Evolutionary conservation across 2,888 invertebrate genomes (phyloP), one percentile per base, ranked within the genome.

Genomic region (Linyphia triangularis): DNA sequence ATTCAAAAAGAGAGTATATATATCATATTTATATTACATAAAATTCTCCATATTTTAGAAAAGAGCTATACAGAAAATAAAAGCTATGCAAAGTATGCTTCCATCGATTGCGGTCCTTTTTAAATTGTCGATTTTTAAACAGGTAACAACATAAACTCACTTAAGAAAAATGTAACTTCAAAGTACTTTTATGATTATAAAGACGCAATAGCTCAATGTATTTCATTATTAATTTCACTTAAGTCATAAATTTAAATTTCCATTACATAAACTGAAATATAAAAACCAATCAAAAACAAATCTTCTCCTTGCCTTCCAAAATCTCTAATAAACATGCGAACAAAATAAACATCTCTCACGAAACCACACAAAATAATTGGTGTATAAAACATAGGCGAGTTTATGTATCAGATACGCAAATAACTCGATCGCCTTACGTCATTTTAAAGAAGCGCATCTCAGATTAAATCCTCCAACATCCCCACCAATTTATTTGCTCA

Each of bases 401-500:
- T n/a, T 77, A 3, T 22, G n/a, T n/a, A 33, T 30, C 33, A 70
- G 40, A n/a, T 70, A 13, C 26, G 16, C 43, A 70, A 70, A 73
- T 57, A 51, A 16, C 10, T 19, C 57, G 26, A 26, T 59, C 59
- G 9, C 30, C 9, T 30, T 65, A 43, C 30, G 24, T 33, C 24
- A 61, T 77, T 77, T 59, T 37, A 77, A 37, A 28, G 4, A 22
- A 37, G 26, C 33, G n/a, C n/a, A n/a, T n/a, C n/a, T n/a, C n/a
- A 61, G 75, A 77, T 77, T 77, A 77, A 77, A 77, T 77, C 51
- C 24, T 37, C 30, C 9, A n/a, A 13, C 9, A 30, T 57, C 30
- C 61, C 9, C 61, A 26, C 24, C 40, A 19, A 24, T 69, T 72
- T 72, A 51, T 72, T 51, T 72, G 28, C 51, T 72, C 51, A 69